phyloP scores from a whole-genome alignment of 2,113 vertebrate species.

The Oplegnathus fasciatus region DNA sequence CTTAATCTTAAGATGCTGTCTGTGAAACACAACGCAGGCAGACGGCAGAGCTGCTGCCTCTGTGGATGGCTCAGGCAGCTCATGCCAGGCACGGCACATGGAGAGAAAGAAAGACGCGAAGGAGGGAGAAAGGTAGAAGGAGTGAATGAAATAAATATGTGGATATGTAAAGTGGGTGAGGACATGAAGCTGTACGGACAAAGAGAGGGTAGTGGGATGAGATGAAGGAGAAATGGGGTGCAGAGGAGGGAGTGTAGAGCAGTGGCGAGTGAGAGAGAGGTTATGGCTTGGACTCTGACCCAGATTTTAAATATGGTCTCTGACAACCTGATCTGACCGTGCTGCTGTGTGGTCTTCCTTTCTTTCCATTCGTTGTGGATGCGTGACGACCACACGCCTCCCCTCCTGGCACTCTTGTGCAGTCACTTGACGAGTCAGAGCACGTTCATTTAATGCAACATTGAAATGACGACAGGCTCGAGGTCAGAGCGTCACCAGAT shows the following conservation, averaged over 20 bases:
- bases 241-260: slow-evolving; percentile 25
- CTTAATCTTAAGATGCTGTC: slow-evolving; percentile 2
- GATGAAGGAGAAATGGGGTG: slow-evolving; percentile 45
- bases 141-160: slow-evolving; percentile 21
- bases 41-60: slow-evolving; percentile 24
- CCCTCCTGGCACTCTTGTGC: slow-evolving; percentile 26
- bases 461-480: slow-evolving; percentile 37
- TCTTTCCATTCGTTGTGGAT: slow-evolving; percentile 62
- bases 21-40: slow-evolving; percentile 34
- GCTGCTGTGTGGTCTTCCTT: slow-evolving; percentile 71
- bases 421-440: slow-evolving; percentile 34
- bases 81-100: neutral
- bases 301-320: slow-evolving; percentile 76
- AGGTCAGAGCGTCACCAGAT: slow-evolving; percentile 30
- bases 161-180: slow-evolving; percentile 27
- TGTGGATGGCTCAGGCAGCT: slow-evolving; percentile 13
- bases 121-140: neutral
- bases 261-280: slow-evolving; percentile 29
- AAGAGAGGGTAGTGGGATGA: slow-evolving; percentile 15
- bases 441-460: slow-evolving; percentile 49
- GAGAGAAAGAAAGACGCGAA: slow-evolving; percentile 11
- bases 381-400: slow-evolving; percentile 42
- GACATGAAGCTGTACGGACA: slow-evolving; percentile 15
- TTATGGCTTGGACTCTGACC: slow-evolving; percentile 70
- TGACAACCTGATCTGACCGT: slow-evolving; percentile 72